These are phyloP conservation scores for Cheirogaleus medius DNA, from an alignment of 2,113 vertebrate species.

Conservation along the genomic window DNA sequence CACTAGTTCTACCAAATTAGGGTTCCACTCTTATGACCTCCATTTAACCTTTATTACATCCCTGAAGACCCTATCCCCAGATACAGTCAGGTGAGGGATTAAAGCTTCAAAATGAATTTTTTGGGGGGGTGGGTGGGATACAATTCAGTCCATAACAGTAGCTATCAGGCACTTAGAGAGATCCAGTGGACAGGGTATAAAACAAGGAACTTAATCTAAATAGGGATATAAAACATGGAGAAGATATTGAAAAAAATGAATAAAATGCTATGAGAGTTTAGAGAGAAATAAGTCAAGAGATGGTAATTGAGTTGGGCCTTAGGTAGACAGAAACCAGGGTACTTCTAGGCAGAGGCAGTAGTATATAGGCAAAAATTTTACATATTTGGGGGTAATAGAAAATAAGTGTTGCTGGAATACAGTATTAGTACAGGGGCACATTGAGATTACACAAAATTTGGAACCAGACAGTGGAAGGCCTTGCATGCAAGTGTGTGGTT, in stretches of 20 bases:
- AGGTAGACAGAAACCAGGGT: background rate
- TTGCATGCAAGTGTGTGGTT: background rate
- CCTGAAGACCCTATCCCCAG: background rate
- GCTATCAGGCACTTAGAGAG: background rate
- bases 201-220: background rate
- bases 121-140: background rate
- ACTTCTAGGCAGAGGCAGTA: background rate
- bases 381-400: background rate
- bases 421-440: background rate
- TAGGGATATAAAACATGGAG: background rate
- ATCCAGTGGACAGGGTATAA: background rate
- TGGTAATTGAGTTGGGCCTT: conserved; percentile 1
- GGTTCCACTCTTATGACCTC: background rate
- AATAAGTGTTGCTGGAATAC: background rate
- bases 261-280: background rate
- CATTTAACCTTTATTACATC: background rate
- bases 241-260: background rate
- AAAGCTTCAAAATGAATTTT: background rate
- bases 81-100: background rate
- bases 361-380: background rate
- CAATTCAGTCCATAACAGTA: background rate
- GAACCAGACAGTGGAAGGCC: background rate
- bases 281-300: conserved; percentile 13
- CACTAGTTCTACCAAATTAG: background rate
- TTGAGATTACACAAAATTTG: background rate